Base-by-base conservation (phyloP, 2,888 invertebrate genomes). In the Dendrolimus pini region DNA sequence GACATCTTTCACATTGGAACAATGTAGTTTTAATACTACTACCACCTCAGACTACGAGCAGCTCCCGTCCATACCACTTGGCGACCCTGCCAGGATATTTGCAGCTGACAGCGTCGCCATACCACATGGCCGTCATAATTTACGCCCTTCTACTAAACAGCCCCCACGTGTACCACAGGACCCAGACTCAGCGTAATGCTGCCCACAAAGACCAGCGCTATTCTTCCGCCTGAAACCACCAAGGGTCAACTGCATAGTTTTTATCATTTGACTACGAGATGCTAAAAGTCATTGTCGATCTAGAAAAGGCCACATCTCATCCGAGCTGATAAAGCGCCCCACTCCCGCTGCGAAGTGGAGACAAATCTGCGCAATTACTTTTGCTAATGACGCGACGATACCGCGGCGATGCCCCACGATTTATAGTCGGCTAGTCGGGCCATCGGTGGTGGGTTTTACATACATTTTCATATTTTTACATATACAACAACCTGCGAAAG, bases 281-380 rank as follows among this genome's bases (percentile, higher is more conserved):
- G 30, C 30, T 30, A 30, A 30, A 30, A 30, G 30, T 30, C 30
- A 6, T 30, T 30, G 30, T 30, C 47, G 47, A 47, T 47, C 47
- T 47, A 47, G 30, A 47, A 47, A 47, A 47, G 76, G 75, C 77
- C 80, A 80, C 80, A 82, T 80, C 80, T 79, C 69, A 74, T 74
- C 77, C 72, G 69, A 70, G 62, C 62, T 68, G 81, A 81, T 83
- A 85, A 80, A 78, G 70, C 72, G 62, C 62, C 70, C 78, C 76
- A 80, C 77, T 80, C 78, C 69, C 67, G 69, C 61, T 63, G 70
- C 73, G 71, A 65, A 68, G 62, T 67, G 65, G 71, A 82, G 84
- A 84, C 83, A 84, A 85, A 85, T 85, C 84, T 79, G 76, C 73
- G 78, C 84, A 82, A 85, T 85, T 85, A 85, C 83, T 84, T 81